phyloP scores from a whole-genome alignment of 2,888 invertebrate species.

The Empis stercorea region DNA sequence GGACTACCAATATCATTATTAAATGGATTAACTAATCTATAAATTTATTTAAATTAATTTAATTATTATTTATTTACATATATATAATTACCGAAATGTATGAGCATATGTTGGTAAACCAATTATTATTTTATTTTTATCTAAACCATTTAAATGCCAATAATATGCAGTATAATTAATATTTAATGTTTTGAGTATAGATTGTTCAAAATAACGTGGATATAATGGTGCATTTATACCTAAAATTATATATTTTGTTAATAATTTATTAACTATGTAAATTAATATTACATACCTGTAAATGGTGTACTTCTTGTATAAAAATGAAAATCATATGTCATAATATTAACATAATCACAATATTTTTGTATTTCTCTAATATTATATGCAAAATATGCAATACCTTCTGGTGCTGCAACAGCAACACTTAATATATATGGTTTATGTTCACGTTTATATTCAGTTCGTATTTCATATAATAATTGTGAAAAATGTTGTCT shows the following conservation, averaged over 20 bases:
- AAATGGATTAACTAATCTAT: constrained; percentile 48
- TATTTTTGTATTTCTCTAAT: constrained; percentile 64
- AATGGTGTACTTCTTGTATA: constrained; percentile 63
- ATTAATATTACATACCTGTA: constrained; percentile 40
- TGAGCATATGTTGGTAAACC: constrained; percentile 85
- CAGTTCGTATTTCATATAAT: constrained; percentile 55
- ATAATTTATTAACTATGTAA: not conserved
- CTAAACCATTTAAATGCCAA: constrained; percentile 65
- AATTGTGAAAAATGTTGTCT: constrained; percentile 62
- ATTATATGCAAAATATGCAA: constrained; percentile 66
- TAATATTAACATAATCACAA: constrained; percentile 76
- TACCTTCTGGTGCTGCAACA: constrained; percentile 63
- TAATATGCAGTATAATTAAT: constrained; percentile 69
- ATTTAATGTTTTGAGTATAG: constrained; percentile 58
- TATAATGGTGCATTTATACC: constrained; percentile 74
- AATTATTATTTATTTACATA: no score
- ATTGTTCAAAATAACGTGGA: constrained; percentile 44
- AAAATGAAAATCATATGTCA: constrained; percentile 84
- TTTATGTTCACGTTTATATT: constrained; percentile 46
- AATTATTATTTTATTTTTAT: constrained; percentile 61
- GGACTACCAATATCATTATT: constrained; percentile 60
- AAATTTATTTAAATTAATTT: no score
- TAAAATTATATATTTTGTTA: constrained; percentile 11
- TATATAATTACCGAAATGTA: constrained; percentile 46
- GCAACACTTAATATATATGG: constrained; percentile 59